Base-by-base conservation (phyloP, 2,113 vertebrate species). In the Nothocercus julius region DNA sequence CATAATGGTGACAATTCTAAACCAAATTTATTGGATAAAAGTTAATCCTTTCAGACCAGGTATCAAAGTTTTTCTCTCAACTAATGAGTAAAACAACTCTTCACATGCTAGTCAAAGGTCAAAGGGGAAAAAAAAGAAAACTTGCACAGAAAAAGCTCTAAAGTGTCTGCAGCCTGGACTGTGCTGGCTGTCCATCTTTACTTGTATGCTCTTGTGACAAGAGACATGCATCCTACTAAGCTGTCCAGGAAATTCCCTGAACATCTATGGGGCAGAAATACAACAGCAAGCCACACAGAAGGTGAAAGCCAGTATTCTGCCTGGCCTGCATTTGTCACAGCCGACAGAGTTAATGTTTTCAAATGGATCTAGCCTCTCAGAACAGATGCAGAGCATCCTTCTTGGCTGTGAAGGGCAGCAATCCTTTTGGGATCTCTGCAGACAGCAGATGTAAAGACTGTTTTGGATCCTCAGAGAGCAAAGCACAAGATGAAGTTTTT, bases 391-490 rank as follows among this genome's bases (percentile, higher is more conserved):
- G 36, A 76, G 67, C 59, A 47, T 49, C 45, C 89, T 87, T 66
- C 64, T 85, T 63, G 49, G 92, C 87, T 87, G 89, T 0, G 1
- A 91, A 96, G 72, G 32, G 58, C 86, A 89, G 24, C 1, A 0
- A 59, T 76, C 59, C 62, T 40, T 32, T 63, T 64, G 36, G 45
- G 92, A 2, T 36, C 79, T 74, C 18, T 16, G 15, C 80, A 81
- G 62, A 54, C 49, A 79, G 47, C 84, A 87, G 61, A 90, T 94
- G 66, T n/a, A 58, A 91, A 93, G 80, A 51, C 20, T 45, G 21
- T 53, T 95, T 56, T 70, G 58, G 83, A 45, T 88, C 93, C 92
- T 86, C 44, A 14, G 62, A 82, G 82, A 91, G 67, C 28, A 87
- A 82, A 87, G 72, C 1, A 3, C 13, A 18, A 34, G 53, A 25